phyloP scores from a whole-genome alignment of 2,797 vertebrate species.

The Chaunax sp. region DNA sequence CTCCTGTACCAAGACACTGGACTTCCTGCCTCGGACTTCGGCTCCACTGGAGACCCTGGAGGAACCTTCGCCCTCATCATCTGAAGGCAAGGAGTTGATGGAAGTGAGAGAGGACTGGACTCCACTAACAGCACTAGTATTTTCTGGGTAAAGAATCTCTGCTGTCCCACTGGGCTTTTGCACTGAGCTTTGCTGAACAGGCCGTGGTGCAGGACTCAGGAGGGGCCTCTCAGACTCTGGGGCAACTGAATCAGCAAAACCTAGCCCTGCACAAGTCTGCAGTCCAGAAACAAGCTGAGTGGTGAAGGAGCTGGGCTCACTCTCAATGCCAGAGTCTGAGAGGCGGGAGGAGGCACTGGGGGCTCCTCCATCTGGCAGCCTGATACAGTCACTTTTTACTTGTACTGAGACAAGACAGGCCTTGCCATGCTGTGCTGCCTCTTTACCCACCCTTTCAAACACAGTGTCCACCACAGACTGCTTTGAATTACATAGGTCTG shows the following conservation, averaged over 20 bases:
- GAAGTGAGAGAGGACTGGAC: slow-evolving; percentile 98
- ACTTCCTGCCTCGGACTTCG: slow-evolving; percentile 73
- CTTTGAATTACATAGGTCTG: slow-evolving; percentile 59
- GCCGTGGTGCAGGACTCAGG: slow-evolving; percentile 65
- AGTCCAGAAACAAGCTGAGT: slow-evolving; percentile 85
- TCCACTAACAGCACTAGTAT: slow-evolving; percentile 91
- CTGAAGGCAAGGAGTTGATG: slow-evolving; percentile 97
- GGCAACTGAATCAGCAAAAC: slow-evolving; percentile 70
- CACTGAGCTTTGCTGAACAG: slow-evolving; percentile 78
- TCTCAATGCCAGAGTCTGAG: slow-evolving; percentile 98
- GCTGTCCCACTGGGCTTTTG: slow-evolving; percentile 79
- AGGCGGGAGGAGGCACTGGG: slow-evolving; percentile 91
- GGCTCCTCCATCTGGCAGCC: slow-evolving; percentile 71
- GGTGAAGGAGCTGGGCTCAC: slow-evolving; percentile 95
- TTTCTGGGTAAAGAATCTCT: slow-evolving; percentile 89
- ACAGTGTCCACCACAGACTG: slow-evolving; percentile 74
- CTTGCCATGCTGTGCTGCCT: slow-evolving; percentile 65
- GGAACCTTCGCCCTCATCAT: slow-evolving; percentile 91
- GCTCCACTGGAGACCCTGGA: slow-evolving; percentile 80
- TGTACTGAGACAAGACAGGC: slow-evolving; percentile 68
- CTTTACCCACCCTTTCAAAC: slow-evolving; percentile 78
- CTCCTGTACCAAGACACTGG: slow-evolving; percentile 86
- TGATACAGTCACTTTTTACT: slow-evolving; percentile 84
- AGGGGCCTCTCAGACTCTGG: slow-evolving; percentile 80
- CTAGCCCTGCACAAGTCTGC: slow-evolving; percentile 78